Percentiles rank a stretch among this genome's conserved stretches.
Conservation (phyloP, 2,888 invertebrate species). For the Platerodrilus igneus region DNA sequence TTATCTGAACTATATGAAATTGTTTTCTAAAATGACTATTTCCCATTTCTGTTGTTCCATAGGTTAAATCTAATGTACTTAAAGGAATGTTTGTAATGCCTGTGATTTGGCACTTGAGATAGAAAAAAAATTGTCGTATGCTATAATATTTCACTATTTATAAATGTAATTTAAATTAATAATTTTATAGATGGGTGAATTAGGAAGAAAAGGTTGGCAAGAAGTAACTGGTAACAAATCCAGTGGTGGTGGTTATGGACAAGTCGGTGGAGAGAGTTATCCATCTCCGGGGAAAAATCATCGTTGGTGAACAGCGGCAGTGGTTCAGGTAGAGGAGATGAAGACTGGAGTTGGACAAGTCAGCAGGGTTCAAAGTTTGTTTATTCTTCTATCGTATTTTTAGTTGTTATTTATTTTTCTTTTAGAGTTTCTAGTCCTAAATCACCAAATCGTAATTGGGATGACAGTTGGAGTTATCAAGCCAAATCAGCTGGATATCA, state of each 20-base stretch:
- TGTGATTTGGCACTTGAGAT: too few relatives aligned
- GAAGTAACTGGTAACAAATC: slow-evolving; percentile 41
- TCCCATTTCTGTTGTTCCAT: too few relatives aligned
- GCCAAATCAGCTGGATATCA: slow-evolving; percentile 41
- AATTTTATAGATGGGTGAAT: slow-evolving; percentile 57
- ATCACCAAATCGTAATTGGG: slow-evolving; percentile 33
- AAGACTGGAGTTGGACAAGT: slow-evolving; percentile 46
- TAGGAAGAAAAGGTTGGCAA: slow-evolving; percentile 63
- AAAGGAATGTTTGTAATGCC: too few relatives aligned
- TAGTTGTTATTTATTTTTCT: slow-evolving; percentile 10
- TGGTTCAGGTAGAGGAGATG: slow-evolving; percentile 37
- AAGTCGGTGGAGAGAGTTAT: slow-evolving; percentile 46
- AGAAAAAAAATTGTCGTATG: too few relatives aligned
- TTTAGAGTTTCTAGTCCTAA: slow-evolving; percentile 46
- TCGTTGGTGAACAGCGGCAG: slow-evolving; percentile 46
- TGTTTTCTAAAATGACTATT: too few relatives aligned
- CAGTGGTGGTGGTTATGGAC: slow-evolving; percentile 40
- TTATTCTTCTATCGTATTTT: slow-evolving; percentile 1
- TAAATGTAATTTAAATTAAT: slow-evolving; percentile 6
- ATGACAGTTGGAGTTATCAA: slow-evolving; percentile 40
- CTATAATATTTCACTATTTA: neutral
- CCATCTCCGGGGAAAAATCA: slow-evolving; percentile 49
- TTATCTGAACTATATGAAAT: too few relatives aligned
- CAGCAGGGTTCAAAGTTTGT: slow-evolving; percentile 47
- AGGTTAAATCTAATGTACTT: too few relatives aligned